Evolutionary conservation across 2,888 invertebrate species (phyloP), one percentile per base, ranked within the genome.

Genomic region (Nephrotoma appendiculata): DNA sequence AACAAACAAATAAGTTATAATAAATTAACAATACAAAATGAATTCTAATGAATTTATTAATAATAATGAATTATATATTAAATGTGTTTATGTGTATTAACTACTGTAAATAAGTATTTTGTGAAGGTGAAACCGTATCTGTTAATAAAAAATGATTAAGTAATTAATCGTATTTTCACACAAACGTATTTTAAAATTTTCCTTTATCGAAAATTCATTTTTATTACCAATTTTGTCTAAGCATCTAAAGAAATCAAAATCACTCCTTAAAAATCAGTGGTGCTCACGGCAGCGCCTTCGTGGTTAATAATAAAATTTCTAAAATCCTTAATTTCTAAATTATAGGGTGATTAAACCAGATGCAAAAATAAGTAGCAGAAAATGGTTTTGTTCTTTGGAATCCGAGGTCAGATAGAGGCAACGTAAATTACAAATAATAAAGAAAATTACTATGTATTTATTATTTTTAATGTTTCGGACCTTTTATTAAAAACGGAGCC

Each of bases 21-120:
- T 84, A 42, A 83, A 84, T 42, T 42, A 84, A 84, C 41, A 84
- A 42, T 84, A 84, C 84, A 84, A 84, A 41, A 84, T 41, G 15
- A 71, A 71, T 31, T 31, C 31, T 31, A 52, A 71, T 31, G 19
- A 71, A 71, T 31, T 71, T 19, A 44, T 31, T 71, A 71, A 42
- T 57, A 52, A 86, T 42, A 86, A n/a, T 86, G 52, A 86, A 86
- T 41, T 57, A 15, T 41, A 87, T 19, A 71, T 86, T 83, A 57
- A 15, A 15, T 9, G 71, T 71, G 71, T 71, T n/a, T 52, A 11
- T 52, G 15, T 52, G 52, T 52, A 2, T 31, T 71, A 31, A 31
- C 71, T 71, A 71, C 31, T 71, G 12, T 15, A 52, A 15, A 52
- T 52, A 15, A 52, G 52, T 15, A 52, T n/a, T n/a, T 71, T 71